Evolutionary conservation across 2,797 vertebrate species (phyloP).

Genomic region (Sparidentex hasta): DNA sequence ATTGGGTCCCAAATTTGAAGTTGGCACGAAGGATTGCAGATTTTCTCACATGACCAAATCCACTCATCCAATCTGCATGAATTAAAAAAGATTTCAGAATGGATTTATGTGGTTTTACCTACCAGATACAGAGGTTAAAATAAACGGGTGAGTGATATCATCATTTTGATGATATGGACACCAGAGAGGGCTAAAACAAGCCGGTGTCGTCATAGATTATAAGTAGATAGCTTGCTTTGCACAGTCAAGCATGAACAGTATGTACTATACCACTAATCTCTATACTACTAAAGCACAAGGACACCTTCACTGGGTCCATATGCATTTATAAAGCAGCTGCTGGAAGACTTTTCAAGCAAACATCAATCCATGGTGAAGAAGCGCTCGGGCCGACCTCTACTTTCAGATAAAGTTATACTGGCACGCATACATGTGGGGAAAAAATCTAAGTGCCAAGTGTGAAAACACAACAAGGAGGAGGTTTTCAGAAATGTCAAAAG

Average conservation of each 20-base stretch:
- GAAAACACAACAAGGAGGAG: slow-evolving; percentile 26
- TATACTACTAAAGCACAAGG: slow-evolving; percentile 1
- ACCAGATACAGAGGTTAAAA: neutral
- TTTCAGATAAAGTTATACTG: neutral
- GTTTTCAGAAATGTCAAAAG: slow-evolving; percentile 59
- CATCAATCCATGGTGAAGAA: slow-evolving; percentile 4
- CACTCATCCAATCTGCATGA: neutral
- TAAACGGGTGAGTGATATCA: slow-evolving; percentile 6
- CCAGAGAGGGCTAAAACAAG: slow-evolving; percentile 12
- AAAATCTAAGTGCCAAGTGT: slow-evolving; percentile 6
- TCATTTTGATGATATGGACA: slow-evolving; percentile 2
- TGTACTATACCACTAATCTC: slow-evolving; percentile 39
- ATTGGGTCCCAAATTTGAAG: too few species aligned
- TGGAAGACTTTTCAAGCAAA: neutral
- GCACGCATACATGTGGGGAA: neutral
- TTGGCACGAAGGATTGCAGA: too few species aligned
- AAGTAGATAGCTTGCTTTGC: slow-evolving; percentile 8
- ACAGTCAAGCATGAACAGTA: slow-evolving; percentile 19
- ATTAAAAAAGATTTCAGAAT: neutral
- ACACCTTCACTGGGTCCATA: slow-evolving; percentile 23
- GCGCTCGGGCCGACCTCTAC: neutral
- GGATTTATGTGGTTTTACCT: slow-evolving; percentile 21
- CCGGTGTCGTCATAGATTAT: slow-evolving; percentile 24
- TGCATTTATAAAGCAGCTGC: slow-evolving; percentile 17
- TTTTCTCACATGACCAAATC: neutral